Evolutionary conservation across 2,113 vertebrate species (phyloP).

Genomic region (Corydoras maculifer): DNA sequence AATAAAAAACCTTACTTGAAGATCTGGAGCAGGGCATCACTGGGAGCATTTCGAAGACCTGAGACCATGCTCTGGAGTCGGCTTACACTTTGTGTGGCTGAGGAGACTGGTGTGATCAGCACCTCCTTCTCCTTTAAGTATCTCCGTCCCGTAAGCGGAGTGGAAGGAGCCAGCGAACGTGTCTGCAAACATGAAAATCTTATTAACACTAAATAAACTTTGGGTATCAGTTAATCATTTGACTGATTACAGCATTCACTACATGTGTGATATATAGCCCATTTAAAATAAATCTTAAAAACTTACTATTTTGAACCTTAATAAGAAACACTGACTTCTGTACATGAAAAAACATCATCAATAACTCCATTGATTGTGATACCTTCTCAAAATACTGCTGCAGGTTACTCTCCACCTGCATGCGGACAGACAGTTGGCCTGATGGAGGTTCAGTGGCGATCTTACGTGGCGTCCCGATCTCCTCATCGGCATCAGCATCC

Average conservation of each 20-base stretch:
- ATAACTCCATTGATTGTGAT: conserved; percentile 7
- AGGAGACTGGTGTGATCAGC: conserved; percentile 84
- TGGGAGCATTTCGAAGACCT: conserved; percentile 78
- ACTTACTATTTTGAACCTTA: too few species aligned
- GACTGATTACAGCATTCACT: too few species aligned
- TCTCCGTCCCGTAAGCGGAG: conserved; percentile 85
- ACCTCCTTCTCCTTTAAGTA: conserved; percentile 91
- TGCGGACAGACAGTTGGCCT: conserved; percentile 58
- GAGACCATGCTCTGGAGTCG: conserved; percentile 85
- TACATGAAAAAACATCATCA: too few species aligned
- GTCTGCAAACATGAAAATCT: conserved; percentile 51
- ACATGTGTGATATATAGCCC: too few species aligned
- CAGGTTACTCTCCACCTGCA: conserved; percentile 72
- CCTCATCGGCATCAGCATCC: conserved; percentile 89
- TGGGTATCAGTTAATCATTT: too few species aligned
- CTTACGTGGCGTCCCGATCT: conserved; percentile 89
- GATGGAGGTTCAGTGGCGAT: conserved; percentile 53
- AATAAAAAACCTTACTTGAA: conserved; percentile 69
- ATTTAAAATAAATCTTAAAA: too few species aligned
- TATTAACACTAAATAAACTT: too few species aligned
- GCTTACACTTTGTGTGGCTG: conserved; percentile 90
- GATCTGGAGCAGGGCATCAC: conserved; percentile 73
- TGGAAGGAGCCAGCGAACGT: conserved; percentile 84
- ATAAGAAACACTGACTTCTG: too few species aligned
- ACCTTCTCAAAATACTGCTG: conserved; percentile 93